Conservation (phyloP, 2,113 vertebrate species). For the Bos javanicus region DNA sequence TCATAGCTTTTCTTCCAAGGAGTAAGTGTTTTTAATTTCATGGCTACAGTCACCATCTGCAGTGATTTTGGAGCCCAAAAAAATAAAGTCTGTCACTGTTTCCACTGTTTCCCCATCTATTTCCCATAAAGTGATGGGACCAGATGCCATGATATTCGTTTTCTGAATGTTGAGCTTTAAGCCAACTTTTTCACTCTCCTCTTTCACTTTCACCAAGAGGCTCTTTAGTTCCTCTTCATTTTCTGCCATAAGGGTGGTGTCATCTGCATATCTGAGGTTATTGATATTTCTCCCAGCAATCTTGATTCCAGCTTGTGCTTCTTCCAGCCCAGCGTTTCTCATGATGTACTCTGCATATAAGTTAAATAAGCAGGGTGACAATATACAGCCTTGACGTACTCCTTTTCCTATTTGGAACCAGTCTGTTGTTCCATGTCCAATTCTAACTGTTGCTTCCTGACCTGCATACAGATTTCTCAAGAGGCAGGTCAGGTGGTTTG, state of each 20-base stretch:
- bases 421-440: neutral
- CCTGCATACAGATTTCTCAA: neutral
- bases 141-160: neutral
- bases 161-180: neutral
- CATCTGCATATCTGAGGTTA: neutral
- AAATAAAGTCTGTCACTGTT: neutral
- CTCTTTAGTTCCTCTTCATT: neutral
- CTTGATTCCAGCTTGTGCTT: neutral
- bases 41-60: neutral
- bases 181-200: neutral
- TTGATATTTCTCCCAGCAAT: neutral
- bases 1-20: neutral
- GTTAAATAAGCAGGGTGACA: neutral
- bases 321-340: neutral
- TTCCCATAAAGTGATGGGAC: neutral
- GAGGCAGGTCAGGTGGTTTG: neutral
- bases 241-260: neutral
- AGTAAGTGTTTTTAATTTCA: neutral
- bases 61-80: neutral
- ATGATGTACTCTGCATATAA: neutral
- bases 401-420: neutral
- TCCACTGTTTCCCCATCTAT: neutral
- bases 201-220: neutral
- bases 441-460: neutral
- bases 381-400: neutral